Percentiles rank a stretch among this genome's conserved stretches.
phyloP scores from a whole-genome alignment of 2,797 vertebrate genomes.

The Masticophis lateralis region DNA sequence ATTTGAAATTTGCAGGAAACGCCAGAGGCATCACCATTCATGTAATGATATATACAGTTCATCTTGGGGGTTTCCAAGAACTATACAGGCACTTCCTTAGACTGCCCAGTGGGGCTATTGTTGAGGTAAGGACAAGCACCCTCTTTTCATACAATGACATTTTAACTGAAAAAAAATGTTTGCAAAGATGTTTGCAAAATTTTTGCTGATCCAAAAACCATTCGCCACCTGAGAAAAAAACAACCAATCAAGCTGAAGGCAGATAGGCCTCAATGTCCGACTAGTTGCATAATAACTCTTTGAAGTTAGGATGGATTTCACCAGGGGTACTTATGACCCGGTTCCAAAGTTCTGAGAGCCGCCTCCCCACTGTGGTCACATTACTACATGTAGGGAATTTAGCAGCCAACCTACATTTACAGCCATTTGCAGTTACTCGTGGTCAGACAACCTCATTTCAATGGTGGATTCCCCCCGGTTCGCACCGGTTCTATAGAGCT shows the following conservation, averaged over 20 bases:
- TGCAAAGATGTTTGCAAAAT: neutral
- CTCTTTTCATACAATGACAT: neutral
- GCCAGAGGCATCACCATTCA: conserved; percentile 73
- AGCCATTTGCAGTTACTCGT: neutral
- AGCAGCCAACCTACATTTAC: neutral
- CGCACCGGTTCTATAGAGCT: too few relatives aligned
- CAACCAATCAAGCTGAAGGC: neutral
- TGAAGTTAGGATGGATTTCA: neutral
- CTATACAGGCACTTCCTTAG: conserved; percentile 86
- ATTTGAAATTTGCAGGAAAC: conserved; percentile 30
- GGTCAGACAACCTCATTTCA: neutral
- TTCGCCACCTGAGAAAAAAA: neutral
- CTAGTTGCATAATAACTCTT: neutral
- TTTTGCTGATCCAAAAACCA: neutral
- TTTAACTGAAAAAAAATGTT: neutral
- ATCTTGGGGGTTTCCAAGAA: conserved; percentile 79
- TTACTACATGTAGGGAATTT: neutral
- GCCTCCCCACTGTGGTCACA: neutral
- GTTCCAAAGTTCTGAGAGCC: neutral
- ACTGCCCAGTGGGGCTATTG: conserved; percentile 82
- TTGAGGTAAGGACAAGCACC: conserved; percentile 78
- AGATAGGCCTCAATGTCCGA: neutral
- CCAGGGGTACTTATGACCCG: neutral
- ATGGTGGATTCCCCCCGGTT: too few relatives aligned
- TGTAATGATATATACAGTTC: conserved; percentile 79